Conservation (phyloP, 1,140 invertebrate genomes). For the Drosophila jambulina region DNA sequence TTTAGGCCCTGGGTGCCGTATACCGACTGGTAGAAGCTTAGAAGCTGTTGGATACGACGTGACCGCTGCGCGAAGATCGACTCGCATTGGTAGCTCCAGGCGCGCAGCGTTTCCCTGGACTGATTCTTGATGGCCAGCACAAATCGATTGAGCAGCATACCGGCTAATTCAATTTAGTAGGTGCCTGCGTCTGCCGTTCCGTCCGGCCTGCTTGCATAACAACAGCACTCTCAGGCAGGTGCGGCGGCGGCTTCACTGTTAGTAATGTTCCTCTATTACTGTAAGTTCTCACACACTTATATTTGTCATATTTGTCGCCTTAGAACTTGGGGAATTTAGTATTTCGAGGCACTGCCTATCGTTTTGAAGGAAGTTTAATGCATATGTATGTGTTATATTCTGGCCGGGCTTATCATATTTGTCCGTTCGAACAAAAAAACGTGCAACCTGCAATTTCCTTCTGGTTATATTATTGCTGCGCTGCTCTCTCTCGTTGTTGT, state of each 20-base stretch:
- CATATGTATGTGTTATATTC: conserved; percentile 36
- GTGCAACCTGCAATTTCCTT: conserved; percentile 64
- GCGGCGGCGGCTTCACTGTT: conserved; percentile 32
- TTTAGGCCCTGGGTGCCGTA: conserved; percentile 88
- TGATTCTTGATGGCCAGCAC: conserved; percentile 85
- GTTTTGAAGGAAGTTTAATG: conserved; percentile 24
- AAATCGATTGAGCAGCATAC: conserved; percentile 77
- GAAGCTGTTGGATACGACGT: conserved; percentile 87
- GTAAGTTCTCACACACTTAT: conserved; percentile 31
- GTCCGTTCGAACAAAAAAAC: conserved; percentile 50
- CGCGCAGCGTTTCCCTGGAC: conserved; percentile 85
- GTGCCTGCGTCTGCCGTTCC: conserved; percentile 27
- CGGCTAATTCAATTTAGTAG: conserved; percentile 63
- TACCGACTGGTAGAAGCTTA: conserved; percentile 87
- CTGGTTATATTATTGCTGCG: conserved; percentile 45
- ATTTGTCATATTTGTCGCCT: conserved; percentile 58
- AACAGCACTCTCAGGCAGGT: conserved; percentile 35
- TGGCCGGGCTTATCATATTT: conserved; percentile 67
- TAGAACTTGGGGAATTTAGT: conserved; percentile 61
- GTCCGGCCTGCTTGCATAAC: conserved; percentile 58
- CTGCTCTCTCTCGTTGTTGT: conserved; percentile 18
- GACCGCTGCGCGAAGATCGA: conserved; percentile 88
- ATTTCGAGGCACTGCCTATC: conserved; percentile 14
- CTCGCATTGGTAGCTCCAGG: conserved; percentile 88
- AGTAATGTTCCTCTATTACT: conserved; percentile 60